phyloP scores from a whole-genome alignment of 2,888 invertebrate species.

The Stomorhina lunata region DNA sequence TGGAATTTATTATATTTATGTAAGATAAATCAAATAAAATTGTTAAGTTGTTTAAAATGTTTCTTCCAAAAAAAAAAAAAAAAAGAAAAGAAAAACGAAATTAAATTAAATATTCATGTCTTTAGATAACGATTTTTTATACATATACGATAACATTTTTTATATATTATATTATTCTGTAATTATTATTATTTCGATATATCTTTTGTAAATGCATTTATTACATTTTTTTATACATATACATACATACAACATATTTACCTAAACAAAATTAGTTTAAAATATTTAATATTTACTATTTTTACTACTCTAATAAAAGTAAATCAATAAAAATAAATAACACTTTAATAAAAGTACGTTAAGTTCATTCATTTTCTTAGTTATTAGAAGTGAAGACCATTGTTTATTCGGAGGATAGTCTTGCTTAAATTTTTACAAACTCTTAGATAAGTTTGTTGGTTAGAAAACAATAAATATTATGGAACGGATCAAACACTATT shows the following conservation, averaged over 20 bases:
- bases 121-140: conserved; percentile 30
- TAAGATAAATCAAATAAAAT: conserved; percentile 25
- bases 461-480: no score
- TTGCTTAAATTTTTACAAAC: no score
- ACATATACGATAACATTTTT: conserved; percentile 22
- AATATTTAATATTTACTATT: conserved; percentile 57
- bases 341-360: conserved; percentile 68
- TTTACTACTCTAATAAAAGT: conserved; percentile 51
- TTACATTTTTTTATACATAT: conserved; percentile 66
- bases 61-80: conserved; percentile 17
- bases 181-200: conserved; percentile 54
- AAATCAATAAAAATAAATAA: conserved; percentile 23
- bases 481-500: no score
- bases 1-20: conserved; percentile 43
- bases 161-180: conserved; percentile 36
- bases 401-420: no score
- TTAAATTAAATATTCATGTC: conserved; percentile 19
- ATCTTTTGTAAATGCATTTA: conserved; percentile 75
- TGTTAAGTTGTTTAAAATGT: conserved; percentile 36
- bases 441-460: no score
- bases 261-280: conserved; percentile 49
- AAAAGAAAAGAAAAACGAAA: no score
- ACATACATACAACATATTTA: conserved; percentile 54
- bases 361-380: conserved; percentile 71
- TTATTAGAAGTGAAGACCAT: no score